These are phyloP conservation scores for Nycticebus coucang DNA, from an alignment of 2,113 vertebrate species.

Conservation along the genomic window DNA sequence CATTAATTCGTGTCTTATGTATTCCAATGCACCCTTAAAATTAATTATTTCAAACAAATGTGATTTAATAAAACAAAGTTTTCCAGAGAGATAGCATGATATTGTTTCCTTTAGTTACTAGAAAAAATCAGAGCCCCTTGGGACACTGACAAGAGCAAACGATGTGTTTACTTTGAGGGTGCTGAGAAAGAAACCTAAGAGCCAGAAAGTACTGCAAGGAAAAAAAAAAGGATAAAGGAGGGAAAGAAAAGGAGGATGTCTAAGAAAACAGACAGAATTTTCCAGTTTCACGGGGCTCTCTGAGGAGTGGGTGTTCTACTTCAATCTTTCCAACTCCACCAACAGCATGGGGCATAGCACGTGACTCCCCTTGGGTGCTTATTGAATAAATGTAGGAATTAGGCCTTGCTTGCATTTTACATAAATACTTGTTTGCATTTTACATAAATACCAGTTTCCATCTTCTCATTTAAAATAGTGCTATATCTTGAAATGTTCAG, in stretches of 20 bases:
- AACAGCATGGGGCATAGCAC: background rate
- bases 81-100: background rate
- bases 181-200: background rate
- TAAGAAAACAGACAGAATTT: background rate
- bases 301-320: background rate
- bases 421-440: background rate
- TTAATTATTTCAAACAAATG: background rate
- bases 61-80: background rate
- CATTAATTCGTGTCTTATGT: background rate
- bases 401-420: background rate
- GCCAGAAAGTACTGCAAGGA: fast-evolving
- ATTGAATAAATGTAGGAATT: background rate
- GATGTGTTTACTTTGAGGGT: background rate
- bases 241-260: background rate
- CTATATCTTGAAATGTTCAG: background rate
- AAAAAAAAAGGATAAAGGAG: background rate
- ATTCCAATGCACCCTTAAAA: background rate
- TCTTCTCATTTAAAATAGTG: background rate
- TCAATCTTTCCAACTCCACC: background rate
- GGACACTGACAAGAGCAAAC: background rate
- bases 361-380: background rate
- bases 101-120: background rate
- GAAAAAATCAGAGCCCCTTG: background rate
- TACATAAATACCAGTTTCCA: background rate
- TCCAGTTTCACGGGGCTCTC: background rate